Base-by-base conservation (phyloP, 2,113 vertebrate genomes). In the Elephantulus edwardii region DNA sequence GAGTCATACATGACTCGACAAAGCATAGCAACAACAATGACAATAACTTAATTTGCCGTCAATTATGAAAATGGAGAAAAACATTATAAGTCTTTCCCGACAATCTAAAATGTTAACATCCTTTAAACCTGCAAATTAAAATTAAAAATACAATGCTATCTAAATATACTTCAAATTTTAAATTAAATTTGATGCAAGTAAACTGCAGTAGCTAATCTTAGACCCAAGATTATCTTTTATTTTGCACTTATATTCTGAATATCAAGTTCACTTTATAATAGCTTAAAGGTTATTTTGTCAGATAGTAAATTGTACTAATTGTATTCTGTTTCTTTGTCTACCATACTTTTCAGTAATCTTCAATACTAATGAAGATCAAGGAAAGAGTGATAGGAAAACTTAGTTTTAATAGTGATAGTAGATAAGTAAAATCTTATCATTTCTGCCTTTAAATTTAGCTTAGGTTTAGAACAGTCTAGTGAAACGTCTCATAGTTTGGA, bases 401-500 rank as follows among this genome's bases (percentile, higher is more conserved):
- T 20, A 76, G 42, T 66, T 24, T 84, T 74, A 74, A 92, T 62
- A 46, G 26, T 77, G 19, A 50, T 24, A 72, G 11, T 28, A 42
- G 24, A 22, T 13, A 72, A 92, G 76, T 33, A 70, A 33, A 83
- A 40, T 11, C 8, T 68, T 40, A 50, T 16, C 35, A 52, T 52
- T 33, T 54, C 3, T 72, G 24, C 52, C 30, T 84, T 89, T 78
- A 62, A 71, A 62, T 46, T 44, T 62, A 50, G 16, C 16, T 13
- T 12, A 62, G 8, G 70, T 75, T 90, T 33, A 86, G 22, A 88
- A 77, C n/a, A 74, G 82, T 70, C 85, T 80, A 28, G 82, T 54
- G 71, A 92, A 92, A 62, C 81, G 93, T 30, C 46, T 86, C 7
- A 85, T 82, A 26, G 64, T 78, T 33, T 1, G 24, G 50, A 19